These are phyloP conservation scores for Cryptocephalus primarius DNA, from an alignment of 2,888 invertebrate species.

Conservation along the genomic window DNA sequence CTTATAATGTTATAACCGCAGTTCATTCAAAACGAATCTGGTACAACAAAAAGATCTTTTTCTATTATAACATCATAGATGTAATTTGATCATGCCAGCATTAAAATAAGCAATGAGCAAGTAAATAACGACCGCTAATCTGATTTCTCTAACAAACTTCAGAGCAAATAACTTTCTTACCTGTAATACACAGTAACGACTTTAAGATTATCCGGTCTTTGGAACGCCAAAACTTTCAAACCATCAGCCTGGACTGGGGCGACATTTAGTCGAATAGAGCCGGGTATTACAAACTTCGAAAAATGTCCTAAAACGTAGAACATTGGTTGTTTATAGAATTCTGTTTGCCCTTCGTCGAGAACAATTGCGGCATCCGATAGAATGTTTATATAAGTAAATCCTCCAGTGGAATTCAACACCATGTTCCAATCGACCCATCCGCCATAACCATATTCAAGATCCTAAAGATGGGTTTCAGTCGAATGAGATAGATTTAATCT, in stretches of 20 bases:
- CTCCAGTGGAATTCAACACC: conserved; percentile 56
- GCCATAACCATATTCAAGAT: conserved; percentile 59
- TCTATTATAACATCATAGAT: too few species aligned
- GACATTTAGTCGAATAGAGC: conserved; percentile 37
- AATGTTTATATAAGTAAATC: conserved; percentile 68
- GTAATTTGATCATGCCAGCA: too few species aligned
- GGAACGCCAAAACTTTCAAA: conserved; percentile 17
- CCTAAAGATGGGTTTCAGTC: conserved; percentile 37
- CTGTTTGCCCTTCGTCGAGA: conserved; percentile 44
- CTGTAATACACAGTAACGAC: background rate
- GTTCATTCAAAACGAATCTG: too few species aligned
- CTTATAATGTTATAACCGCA: too few species aligned
- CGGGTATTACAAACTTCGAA: conserved; percentile 48
- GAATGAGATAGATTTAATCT: too few species aligned
- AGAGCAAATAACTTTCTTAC: background rate
- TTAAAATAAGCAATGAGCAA: too few species aligned
- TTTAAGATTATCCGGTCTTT: background rate
- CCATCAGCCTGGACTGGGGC: conserved; percentile 14
- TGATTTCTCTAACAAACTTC: too few species aligned
- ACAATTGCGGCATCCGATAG: conserved; percentile 69
- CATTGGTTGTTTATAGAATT: conserved; percentile 80
- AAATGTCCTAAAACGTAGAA: conserved; percentile 74
- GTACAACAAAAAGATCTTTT: too few species aligned
- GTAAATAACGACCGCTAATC: too few species aligned
- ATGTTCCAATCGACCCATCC: conserved; percentile 90